phyloP scores from a whole-genome alignment of 2,113 vertebrate species.

The Redunca redunca region DNA sequence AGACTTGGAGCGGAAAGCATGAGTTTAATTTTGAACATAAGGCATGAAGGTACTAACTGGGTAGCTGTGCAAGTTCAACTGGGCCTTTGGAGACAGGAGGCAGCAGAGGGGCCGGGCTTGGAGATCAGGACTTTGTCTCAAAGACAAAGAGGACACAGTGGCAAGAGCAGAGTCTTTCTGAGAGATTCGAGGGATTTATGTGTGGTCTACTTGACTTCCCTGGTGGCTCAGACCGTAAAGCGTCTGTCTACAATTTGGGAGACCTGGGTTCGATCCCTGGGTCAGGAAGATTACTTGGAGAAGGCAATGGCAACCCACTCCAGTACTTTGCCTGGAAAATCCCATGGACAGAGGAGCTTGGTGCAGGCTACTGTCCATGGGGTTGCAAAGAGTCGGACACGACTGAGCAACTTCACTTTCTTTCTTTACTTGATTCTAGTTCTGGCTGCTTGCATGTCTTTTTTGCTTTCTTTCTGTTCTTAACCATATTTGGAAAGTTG shows the following conservation, averaged over 20 bases:
- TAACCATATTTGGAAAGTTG: background rate
- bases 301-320: no score
- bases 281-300: no score
- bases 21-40: slow-evolving; percentile 44
- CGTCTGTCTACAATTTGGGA: no score
- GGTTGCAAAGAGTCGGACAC: no score
- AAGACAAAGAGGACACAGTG: background rate
- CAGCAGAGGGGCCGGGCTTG: background rate
- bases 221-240: no score
- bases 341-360: no score
- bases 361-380: no score
- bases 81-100: background rate
- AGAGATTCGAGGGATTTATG: background rate
- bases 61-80: background rate
- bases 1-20: background rate
- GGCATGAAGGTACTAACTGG: background rate
- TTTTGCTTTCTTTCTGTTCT: background rate
- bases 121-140: background rate
- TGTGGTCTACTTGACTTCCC: background rate
- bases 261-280: no score
- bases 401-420: no score
- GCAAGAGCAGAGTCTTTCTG: background rate
- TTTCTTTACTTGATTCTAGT: background rate
- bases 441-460: background rate
- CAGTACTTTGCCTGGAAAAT: no score